phyloP scores from a whole-genome alignment of 1,140 invertebrate species.

The Limonius californicus region DNA sequence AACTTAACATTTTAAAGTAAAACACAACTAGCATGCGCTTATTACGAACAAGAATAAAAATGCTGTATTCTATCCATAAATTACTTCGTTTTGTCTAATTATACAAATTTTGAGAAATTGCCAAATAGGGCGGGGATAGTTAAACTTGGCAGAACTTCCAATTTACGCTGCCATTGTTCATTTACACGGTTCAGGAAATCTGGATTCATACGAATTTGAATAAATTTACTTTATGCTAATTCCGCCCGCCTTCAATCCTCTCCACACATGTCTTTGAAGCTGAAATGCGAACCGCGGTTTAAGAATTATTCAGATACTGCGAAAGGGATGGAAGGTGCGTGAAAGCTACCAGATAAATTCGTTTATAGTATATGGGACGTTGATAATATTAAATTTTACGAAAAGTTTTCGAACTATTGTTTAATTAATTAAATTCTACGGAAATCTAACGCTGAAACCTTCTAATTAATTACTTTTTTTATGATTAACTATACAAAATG shows the following conservation, averaged over 20 bases:
- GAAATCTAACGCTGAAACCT: too few species aligned
- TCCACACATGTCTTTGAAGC: background rate
- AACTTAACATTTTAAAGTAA: too few species aligned
- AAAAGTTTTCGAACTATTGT: too few species aligned
- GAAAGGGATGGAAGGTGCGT: background rate
- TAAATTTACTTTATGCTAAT: slow-evolving; percentile 35
- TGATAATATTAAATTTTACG: background rate
- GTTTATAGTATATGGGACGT: background rate
- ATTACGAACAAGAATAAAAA: too few species aligned
- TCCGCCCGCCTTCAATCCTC: background rate
- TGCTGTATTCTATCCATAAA: too few species aligned
- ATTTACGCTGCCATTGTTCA: slow-evolving; percentile 34
- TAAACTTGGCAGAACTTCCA: slow-evolving; percentile 29
- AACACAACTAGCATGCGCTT: too few species aligned
- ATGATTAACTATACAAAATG: too few species aligned
- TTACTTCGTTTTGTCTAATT: background rate
- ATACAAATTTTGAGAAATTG: slow-evolving; percentile 6
- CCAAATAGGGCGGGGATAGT: slow-evolving; percentile 17
- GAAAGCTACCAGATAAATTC: background rate
- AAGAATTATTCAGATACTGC: background rate
- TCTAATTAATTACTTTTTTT: too few species aligned
- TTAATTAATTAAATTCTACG: too few species aligned
- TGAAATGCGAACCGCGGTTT: background rate
- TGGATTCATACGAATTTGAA: slow-evolving; percentile 29
- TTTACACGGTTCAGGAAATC: slow-evolving; percentile 26